These are phyloP conservation scores for Chaetodon auriga DNA, from an alignment of 2,113 vertebrate genomes.

Conservation along the genomic window DNA sequence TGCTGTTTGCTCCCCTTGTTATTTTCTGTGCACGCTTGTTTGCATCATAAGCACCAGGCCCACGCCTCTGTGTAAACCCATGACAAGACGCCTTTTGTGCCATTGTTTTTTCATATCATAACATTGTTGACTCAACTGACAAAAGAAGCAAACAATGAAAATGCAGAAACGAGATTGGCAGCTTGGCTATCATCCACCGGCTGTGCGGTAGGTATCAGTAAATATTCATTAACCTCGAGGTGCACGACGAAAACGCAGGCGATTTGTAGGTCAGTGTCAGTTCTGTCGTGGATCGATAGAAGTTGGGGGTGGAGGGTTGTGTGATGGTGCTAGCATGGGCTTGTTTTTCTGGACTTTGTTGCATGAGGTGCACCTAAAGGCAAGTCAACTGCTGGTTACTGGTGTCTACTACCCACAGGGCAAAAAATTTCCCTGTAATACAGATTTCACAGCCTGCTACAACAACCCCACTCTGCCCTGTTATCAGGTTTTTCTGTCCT, in stretches of 20 bases:
- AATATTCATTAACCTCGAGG: slow-evolving; percentile 36
- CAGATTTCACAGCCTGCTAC: slow-evolving; percentile 53
- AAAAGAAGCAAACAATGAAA: slow-evolving; percentile 15
- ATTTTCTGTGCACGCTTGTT: slow-evolving; percentile 60
- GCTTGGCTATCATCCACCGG: slow-evolving; percentile 40
- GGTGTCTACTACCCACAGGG: slow-evolving; percentile 31
- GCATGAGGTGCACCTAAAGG: slow-evolving; percentile 35
- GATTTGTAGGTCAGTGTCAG: slow-evolving; percentile 1
- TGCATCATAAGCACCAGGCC: slow-evolving; percentile 65
- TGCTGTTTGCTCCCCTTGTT: slow-evolving; percentile 55
- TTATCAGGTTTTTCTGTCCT: not conserved
- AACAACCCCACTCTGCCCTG: not conserved
- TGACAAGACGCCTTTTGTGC: slow-evolving; percentile 64
- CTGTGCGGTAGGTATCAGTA: slow-evolving; percentile 33
- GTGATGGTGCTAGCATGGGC: slow-evolving; percentile 4
- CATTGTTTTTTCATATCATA: slow-evolving; percentile 54
- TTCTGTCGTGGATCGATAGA: slow-evolving; percentile 29
- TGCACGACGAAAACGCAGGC: slow-evolving; percentile 10
- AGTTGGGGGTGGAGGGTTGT: not conserved
- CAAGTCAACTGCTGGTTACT: slow-evolving; percentile 17
- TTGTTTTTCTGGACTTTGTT: slow-evolving; percentile 37
- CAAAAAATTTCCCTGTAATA: slow-evolving; percentile 50
- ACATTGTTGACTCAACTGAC: slow-evolving; percentile 58
- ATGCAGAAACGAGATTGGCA: slow-evolving; percentile 35
- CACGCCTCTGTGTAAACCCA: slow-evolving; percentile 44